Evolutionary conservation across 2,888 invertebrate genomes (phyloP).

Genomic region (Eupithecia dodoneata): DNA sequence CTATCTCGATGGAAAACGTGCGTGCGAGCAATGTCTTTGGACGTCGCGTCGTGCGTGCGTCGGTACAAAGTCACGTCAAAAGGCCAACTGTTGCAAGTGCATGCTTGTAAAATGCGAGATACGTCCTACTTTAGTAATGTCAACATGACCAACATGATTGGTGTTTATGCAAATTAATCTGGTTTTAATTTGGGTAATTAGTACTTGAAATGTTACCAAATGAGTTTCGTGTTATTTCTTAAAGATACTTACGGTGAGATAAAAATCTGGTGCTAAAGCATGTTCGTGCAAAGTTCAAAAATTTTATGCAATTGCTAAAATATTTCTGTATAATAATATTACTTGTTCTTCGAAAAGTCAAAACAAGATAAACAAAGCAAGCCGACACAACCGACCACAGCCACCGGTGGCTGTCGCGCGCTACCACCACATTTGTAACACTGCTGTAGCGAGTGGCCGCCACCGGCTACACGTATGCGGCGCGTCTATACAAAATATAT

Average conservation of each 20-base stretch:
- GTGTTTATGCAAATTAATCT: constrained; percentile 36
- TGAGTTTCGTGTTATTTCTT: constrained; percentile 8
- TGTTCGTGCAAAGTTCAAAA: not conserved
- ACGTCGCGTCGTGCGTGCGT: constrained; percentile 34
- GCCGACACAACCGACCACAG: too few relatives aligned
- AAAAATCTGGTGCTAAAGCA: not conserved
- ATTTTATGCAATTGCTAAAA: not conserved
- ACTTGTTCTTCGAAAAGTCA: not conserved
- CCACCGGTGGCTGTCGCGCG: too few relatives aligned
- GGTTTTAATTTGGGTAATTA: constrained; percentile 41
- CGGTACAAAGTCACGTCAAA: constrained; percentile 59
- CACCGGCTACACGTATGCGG: too few relatives aligned
- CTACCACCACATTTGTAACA: too few relatives aligned
- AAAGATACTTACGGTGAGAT: not conserved
- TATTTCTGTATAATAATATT: not conserved
- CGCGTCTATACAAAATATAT: too few relatives aligned
- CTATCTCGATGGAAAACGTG: constrained; percentile 7
- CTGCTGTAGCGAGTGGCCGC: too few relatives aligned
- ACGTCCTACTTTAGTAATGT: constrained; percentile 66
- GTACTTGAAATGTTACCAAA: constrained; percentile 23
- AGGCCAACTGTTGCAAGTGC: constrained; percentile 70
- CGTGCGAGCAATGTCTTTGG: constrained; percentile 44
- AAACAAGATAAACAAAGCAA: too few relatives aligned
- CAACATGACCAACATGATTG: constrained; percentile 52
- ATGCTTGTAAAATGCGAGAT: constrained; percentile 61